Evolutionary conservation across 2,797 vertebrate genomes (phyloP), one percentile per base, ranked within the genome.

Genomic region (Leptoclinus maculatus): DNA sequence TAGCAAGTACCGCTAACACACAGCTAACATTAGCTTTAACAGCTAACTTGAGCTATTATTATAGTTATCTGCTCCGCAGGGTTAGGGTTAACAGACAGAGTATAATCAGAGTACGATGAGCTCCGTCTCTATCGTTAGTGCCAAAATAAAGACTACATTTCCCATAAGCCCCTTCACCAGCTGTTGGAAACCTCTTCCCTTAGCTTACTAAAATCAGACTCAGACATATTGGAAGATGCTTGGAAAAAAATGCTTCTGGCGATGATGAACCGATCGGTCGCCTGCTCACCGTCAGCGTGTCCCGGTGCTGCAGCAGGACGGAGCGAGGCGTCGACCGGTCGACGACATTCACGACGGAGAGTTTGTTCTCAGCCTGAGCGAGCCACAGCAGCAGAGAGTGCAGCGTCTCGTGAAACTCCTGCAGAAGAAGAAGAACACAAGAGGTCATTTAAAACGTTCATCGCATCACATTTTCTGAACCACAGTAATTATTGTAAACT

Each of bases 401-500:
- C 27, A 96, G 96, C 23, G 89, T 87, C 79, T 96, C 92, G 0
- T 98, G 96, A 81, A 99, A 98, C 79, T 98, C 98, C 98, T 99
- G 84, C 14, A 2, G 21, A 57, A 16, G 9, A 63, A 23, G 8
- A 64, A 32, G 27, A 14, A 1, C 11, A 38, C 16, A 6, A 6
- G 29, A 39, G 58, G 63, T 59, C 49, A 74, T 39, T 16, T n/a
- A 34, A 29, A 29, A 56, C 4, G 0, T 36, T 6, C 0, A 8
- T 23, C 3, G 7, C 5, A 11, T 17, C 9, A 43, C 57, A 63
- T 34, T 1, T 4, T 21, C 39, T 65, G 0, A 36, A 23, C 29
- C 11, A 4, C 32, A 38, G 36, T 10, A 7, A 34, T 34, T 7
- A 2, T 34, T 7, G 7, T 34, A 2, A 34, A 34, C 32, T 34